These are phyloP conservation scores for Limnothrissa miodon DNA, from an alignment of 2,113 vertebrate species.

Conservation along the genomic window DNA sequence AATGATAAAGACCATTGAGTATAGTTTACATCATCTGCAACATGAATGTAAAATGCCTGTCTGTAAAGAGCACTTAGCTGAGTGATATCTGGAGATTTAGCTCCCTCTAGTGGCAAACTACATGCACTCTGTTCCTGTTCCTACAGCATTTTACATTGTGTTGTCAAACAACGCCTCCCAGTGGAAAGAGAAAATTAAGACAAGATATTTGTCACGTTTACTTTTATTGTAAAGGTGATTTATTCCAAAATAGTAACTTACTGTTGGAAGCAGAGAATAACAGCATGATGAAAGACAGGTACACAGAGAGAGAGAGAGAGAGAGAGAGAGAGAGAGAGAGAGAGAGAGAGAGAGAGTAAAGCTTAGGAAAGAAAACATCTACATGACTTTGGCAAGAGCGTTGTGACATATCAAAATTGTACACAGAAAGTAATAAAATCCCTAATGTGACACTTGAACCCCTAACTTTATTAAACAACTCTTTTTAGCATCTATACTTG, in stretches of 20 bases:
- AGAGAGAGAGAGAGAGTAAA: background rate
- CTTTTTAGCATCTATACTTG: background rate
- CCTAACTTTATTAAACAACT: conserved; percentile 8
- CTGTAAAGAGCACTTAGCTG: background rate
- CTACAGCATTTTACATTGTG: background rate
- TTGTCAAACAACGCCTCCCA: background rate
- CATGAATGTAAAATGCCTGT: background rate
- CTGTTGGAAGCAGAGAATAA: conserved; percentile 1
- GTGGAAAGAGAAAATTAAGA: background rate
- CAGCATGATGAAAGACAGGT: background rate
- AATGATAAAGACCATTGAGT: background rate
- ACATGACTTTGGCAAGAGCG: conserved; percentile 16
- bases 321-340: background rate
- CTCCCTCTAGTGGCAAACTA: background rate
- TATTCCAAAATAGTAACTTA: conserved; percentile 18
- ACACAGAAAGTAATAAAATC: conserved; percentile 16
- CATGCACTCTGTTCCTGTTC: background rate
- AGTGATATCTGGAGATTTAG: background rate
- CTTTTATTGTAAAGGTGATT: conserved; percentile 21
- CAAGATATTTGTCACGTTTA: background rate
- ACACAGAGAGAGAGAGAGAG: background rate
- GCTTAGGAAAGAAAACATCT: conserved; percentile 2
- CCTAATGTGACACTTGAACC: background rate
- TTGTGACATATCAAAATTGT: conserved; percentile 9
- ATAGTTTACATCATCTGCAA: background rate